Conservation (phyloP, 2,113 vertebrate genomes). For the Dicentrarchus labrax region DNA sequence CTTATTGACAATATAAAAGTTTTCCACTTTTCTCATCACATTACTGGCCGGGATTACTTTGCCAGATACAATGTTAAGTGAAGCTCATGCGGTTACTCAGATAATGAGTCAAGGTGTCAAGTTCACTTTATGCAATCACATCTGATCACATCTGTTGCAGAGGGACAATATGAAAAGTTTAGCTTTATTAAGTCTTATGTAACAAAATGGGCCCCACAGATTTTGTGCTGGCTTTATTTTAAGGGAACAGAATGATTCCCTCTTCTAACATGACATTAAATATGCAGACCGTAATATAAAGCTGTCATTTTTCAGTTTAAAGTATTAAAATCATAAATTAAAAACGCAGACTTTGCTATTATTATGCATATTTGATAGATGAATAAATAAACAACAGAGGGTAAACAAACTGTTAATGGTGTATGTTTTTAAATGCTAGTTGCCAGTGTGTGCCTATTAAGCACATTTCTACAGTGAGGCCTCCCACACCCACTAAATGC, state of each 20-base stretch:
- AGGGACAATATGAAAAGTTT: conserved; percentile 29
- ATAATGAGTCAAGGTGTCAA: conserved; percentile 42
- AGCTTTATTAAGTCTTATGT: conserved; percentile 46
- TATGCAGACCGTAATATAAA: conserved; percentile 40
- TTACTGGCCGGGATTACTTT: background rate
- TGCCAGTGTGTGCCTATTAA: conserved; percentile 61
- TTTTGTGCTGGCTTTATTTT: conserved; percentile 1
- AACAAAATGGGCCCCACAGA: conserved; percentile 37
- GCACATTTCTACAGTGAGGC: conserved; percentile 55
- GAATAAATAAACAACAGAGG: conserved; percentile 20
- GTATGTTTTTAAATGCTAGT: conserved; percentile 26
- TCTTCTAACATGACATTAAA: conserved; percentile 28
- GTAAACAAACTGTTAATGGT: background rate
- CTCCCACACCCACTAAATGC: conserved; percentile 43
- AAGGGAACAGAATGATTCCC: conserved; percentile 15
- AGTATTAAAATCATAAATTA: conserved; percentile 35
- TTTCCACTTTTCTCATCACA: background rate
- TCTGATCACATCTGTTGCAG: conserved; percentile 35
- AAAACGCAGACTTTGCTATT: background rate
- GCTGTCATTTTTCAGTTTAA: background rate
- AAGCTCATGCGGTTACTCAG: background rate
- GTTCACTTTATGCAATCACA: conserved; percentile 35
- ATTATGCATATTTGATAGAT: conserved; percentile 13
- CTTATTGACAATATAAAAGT: background rate
- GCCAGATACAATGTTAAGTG: background rate